Base-by-base conservation (phyloP, 2,797 vertebrate species). In the Hemitrygon akajei region DNA sequence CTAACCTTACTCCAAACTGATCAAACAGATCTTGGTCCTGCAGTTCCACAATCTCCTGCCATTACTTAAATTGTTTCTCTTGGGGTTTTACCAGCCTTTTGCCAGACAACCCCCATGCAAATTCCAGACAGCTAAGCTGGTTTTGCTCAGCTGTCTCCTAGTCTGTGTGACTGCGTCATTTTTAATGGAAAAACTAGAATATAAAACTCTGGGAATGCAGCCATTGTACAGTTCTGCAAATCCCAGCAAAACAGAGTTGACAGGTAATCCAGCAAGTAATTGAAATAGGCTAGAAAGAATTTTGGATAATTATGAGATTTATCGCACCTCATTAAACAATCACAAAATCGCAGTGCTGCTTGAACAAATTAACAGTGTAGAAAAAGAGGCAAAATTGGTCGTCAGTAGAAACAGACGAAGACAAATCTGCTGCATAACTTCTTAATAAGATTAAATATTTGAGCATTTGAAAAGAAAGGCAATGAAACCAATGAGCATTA, bases 241-340 rank as follows among this genome's bases (percentile, higher is more conserved):
- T 89, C 86, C 86, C 2, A 89, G 63, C 63, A 89, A 89, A 89
- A 89, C 86, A 89, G 86, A 69, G 63, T 66, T 89, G 86, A 89
- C 60, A 89, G 60, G 18, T 89, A 89, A 66, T 89, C 86, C 86
- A 37, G 60, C 86, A 89, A 89, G 60, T 69, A 89, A 69, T 37
- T 89, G 86, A 60, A 66, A 89, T 66, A 89, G n/a, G 60, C 69
- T 89, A 34, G 3, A 89, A 89, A 69, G 63, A 89, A 89, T 89
- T 89, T 66, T 89, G n/a, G 86, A 37, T n/a, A 69, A 89, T 89
- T 89, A 89, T 37, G 60, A 69, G 86, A 89, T 89, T 69, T 89
- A 89, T 89, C 60, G 69, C 56, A 60, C 58, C 60, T 89, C 86
- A 69, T 89, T 89, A 69, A 69, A 63, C 60, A 89, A 69, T 89